Percentiles rank a stretch among this genome's conserved stretches.
phyloP scores from a whole-genome alignment of 2,113 vertebrate genomes.

The Triplophysa tibetana region DNA sequence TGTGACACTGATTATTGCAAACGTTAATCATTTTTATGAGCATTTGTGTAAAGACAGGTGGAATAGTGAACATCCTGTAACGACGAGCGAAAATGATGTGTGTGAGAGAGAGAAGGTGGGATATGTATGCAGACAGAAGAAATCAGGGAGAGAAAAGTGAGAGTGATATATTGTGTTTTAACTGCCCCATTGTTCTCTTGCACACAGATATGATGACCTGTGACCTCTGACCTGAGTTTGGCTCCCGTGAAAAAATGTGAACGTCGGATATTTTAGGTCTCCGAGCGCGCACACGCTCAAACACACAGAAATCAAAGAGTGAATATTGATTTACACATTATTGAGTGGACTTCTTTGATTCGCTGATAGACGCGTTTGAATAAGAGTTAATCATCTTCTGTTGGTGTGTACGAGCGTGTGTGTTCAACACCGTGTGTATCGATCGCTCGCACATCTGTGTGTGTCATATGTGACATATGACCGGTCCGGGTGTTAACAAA shows the following conservation, averaged over 20 bases:
- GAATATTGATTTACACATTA: conserved; percentile 48
- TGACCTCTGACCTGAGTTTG: conserved; percentile 67
- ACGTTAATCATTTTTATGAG: conserved; percentile 81
- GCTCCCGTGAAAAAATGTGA: conserved; percentile 56
- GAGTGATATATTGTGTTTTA: conserved; percentile 59
- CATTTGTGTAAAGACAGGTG: conserved; percentile 76
- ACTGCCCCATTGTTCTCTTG: conserved; percentile 68
- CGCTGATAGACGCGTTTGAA: conserved; percentile 43
- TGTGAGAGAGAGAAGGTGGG: conserved; percentile 55
- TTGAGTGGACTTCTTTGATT: conserved; percentile 53
- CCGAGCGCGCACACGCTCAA: background rate
- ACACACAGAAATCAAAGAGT: conserved; percentile 35
- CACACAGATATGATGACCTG: conserved; percentile 66
- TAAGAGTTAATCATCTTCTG: conserved; percentile 52
- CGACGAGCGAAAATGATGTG: conserved; percentile 56
- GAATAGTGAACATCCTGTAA: conserved; percentile 69
- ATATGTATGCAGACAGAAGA: conserved; percentile 48
- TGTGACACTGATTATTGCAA: conserved; percentile 70
- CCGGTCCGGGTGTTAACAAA: conserved; percentile 36
- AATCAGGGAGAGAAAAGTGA: conserved; percentile 56
- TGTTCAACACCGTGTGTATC: conserved; percentile 16
- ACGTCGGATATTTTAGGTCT: conserved; percentile 41
- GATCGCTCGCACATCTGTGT: conserved; percentile 38
- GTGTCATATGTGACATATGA: conserved; percentile 36
- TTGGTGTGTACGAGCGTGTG: conserved; percentile 14